A percentile compares a stretch with the other conserved stretches of the same genome.
Evolutionary conservation across 1,140 invertebrate species (phyloP).

Genomic region (Aethina tumida): DNA sequence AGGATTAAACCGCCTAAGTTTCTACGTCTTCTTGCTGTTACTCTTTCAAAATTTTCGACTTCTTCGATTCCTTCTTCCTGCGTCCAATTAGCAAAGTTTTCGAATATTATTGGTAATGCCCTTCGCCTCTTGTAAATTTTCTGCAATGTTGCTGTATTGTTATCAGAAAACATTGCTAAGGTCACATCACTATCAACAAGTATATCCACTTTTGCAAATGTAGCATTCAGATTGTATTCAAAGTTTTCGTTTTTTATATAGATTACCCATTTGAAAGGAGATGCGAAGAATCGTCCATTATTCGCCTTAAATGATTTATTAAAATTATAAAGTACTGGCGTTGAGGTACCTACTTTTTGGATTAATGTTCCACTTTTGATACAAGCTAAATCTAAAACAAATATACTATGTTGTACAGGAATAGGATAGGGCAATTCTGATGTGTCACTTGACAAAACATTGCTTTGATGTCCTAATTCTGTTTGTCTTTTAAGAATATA

Average conservation of each 20-base stretch:
- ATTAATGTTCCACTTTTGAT: too few relatives aligned
- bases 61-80: constrained; percentile 6
- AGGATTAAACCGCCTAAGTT: constrained; percentile 36
- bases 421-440: too few relatives aligned
- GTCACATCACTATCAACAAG: constrained; percentile 31
- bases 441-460: too few relatives aligned
- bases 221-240: constrained; percentile 1
- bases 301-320: constrained; percentile 9
- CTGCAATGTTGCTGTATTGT: constrained; percentile 10
- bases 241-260: neutral
- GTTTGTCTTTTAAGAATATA: too few relatives aligned
- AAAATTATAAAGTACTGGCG: neutral
- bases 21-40: constrained; percentile 28
- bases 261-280: constrained; percentile 7
- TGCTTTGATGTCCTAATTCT: too few relatives aligned
- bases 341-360: constrained; percentile 1
- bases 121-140: constrained; percentile 26
- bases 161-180: constrained; percentile 10
- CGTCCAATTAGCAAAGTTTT: constrained; percentile 22
- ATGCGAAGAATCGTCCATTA: constrained; percentile 4
- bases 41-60: constrained; percentile 10
- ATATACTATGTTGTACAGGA: too few relatives aligned
- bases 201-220: constrained; percentile 19
- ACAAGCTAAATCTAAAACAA: too few relatives aligned
- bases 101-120: constrained; percentile 13